Conservation (phyloP, 2,113 vertebrate species). For the Guaruba guarouba region DNA sequence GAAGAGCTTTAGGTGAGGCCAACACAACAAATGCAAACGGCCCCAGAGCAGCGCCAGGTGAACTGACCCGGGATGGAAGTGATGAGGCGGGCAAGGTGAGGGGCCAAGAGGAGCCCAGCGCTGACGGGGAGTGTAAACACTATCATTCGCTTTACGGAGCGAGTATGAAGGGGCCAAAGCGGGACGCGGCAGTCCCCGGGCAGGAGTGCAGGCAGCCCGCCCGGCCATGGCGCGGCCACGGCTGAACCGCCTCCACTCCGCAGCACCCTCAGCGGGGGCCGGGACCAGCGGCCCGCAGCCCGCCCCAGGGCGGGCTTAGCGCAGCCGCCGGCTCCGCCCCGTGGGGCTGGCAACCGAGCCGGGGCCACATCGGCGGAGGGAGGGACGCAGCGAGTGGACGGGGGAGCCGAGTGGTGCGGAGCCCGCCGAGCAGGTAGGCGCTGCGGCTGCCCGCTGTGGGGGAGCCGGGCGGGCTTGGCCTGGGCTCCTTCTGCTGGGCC, state of each 20-base stretch:
- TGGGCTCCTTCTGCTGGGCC: no score
- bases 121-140: not conserved
- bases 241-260: fast-evolving
- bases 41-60: not conserved
- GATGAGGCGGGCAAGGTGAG: not conserved
- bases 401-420: not conserved
- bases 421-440: not conserved
- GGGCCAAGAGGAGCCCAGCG: no score
- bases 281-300: not conserved
- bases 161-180: fast-evolving
- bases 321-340: not conserved
- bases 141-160: fast-evolving
- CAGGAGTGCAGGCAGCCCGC: fast-evolving
- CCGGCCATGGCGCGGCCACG: fast-evolving
- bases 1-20: not conserved
- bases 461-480: no score
- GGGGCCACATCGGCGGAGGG: not conserved
- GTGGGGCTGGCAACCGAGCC: not conserved
- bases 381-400: not conserved
- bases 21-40: fast-evolving
- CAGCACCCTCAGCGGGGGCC: not conserved
- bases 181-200: fast-evolving
- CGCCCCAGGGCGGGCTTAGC: not conserved
- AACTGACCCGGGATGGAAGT: not conserved
- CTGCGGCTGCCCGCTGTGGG: not conserved